Conservation (phyloP, 1,140 invertebrate genomes). For the Tetraneura akinire region DNA sequence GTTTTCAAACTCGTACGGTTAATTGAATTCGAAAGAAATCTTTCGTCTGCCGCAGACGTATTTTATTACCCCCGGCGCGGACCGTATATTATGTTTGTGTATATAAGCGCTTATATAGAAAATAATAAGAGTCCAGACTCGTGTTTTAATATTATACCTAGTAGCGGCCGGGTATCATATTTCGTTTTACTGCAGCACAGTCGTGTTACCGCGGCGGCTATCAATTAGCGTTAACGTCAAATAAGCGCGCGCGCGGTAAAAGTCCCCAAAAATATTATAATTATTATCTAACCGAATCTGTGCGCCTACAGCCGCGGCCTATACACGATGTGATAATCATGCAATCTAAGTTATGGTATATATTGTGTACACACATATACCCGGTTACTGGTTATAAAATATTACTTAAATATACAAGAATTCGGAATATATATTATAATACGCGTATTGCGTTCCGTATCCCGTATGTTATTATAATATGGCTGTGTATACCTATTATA, state of each 20-base stretch:
- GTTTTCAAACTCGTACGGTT: constrained; percentile 38
- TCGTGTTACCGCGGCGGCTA: constrained; percentile 16
- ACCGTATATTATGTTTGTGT: too few species aligned
- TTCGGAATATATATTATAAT: too few species aligned
- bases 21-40: constrained; percentile 39
- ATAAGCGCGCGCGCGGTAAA: constrained; percentile 26
- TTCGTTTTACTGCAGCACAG: too few species aligned
- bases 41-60: constrained; percentile 33
- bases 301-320: too few species aligned
- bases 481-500: too few species aligned
- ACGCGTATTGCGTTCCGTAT: too few species aligned
- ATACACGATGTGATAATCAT: too few species aligned
- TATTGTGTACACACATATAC: constrained; percentile 20
- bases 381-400: not conserved
- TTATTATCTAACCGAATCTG: constrained; percentile 32
- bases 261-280: constrained; percentile 46
- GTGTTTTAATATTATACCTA: too few species aligned
- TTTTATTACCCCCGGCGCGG: constrained; percentile 28
- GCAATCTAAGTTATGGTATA: too few species aligned
- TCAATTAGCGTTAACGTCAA: constrained; percentile 51
- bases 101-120: too few species aligned
- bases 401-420: too few species aligned
- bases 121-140: constrained; percentile 5
- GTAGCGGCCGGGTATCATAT: constrained; percentile 48
- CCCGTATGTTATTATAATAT: too few species aligned